Base-by-base conservation (phyloP, 2,113 vertebrate species). In the Sclerurus mexicanus region DNA sequence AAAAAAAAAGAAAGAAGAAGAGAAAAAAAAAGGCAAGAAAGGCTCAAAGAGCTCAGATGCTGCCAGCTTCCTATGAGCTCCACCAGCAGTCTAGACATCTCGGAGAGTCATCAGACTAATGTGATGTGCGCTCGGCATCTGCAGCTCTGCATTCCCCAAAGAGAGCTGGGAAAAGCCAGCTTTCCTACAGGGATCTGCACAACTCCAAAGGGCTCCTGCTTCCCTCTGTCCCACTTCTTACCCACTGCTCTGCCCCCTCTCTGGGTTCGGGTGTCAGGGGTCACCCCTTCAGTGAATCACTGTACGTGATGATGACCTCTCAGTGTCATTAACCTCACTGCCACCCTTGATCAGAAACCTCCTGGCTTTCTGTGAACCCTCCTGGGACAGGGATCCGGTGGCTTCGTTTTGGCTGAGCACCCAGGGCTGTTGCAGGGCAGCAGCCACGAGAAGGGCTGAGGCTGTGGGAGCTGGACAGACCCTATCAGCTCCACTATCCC, bases 31-130 rank as follows among this genome's bases (percentile, higher is more conserved):
- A 42, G 6, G n/a, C 63, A 73, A 85, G 63, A 40, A 82, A 79
- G 15, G 52, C 78, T 89, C 85, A 71, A 92, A 72, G 86, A 76
- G 56, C 91, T 90, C 2, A 0, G 56, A 60, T 71, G 87, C 79
- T 95, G 82, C 82, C 89, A 95, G 95, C 83, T 92, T 50, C 66
- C 73, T 66, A 80, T 94, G 89, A 85, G 85, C 83, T 95, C 88
- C 80, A 88, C 20, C 49, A 80, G 69, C 37, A 74, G 94, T 90
- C 92, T 86, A 92, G 96, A 94, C 95, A 91, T 89, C 77, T 64
- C 8, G 0, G 73, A 40, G 78, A 91, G 87, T 81, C 80, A 90
- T 71, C 90, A 85, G 81, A 56, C 66, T 62, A 66, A 87, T 20
- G 87, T 27, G 92, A 86, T 76, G 87, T 55, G 30, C 3, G 1